Evolutionary conservation across 2,113 vertebrate genomes (phyloP).

Genomic region (Tyrannus savana): DNA sequence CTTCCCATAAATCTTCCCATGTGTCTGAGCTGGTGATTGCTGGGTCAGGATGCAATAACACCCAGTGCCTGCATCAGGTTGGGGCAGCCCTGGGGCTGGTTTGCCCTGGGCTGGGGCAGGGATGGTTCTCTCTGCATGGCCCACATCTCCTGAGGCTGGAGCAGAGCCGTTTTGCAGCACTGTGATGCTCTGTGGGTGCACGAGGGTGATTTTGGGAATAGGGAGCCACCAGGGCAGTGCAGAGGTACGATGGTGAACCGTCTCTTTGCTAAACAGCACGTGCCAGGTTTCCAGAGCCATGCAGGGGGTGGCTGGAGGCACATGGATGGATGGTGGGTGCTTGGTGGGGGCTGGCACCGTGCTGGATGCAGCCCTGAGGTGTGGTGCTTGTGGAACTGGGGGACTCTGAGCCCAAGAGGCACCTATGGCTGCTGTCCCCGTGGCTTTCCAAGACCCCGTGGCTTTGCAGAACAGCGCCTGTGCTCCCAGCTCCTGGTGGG

Average conservation of each 20-base stretch:
- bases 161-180: rapidly evolving
- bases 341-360: rapidly evolving
- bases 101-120: neutral
- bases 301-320: neutral
- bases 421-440: neutral
- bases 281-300: rapidly evolving
- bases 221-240: rapidly evolving
- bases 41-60: neutral
- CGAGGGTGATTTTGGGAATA: neutral
- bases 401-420: neutral
- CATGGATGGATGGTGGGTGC: rapidly evolving
- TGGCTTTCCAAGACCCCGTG: rapidly evolving
- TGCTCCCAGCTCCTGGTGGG: rapidly evolving
- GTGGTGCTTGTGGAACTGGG: neutral
- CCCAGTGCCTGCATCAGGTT: neutral
- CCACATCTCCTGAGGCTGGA: rapidly evolving
- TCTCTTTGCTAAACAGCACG: rapidly evolving
- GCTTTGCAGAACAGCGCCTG: neutral
- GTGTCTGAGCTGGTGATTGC: slow-evolving; percentile 8
- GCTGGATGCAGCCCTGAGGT: neutral
- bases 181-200: neutral
- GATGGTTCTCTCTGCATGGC: neutral
- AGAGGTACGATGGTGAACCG: rapidly evolving
- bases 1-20: slow-evolving; percentile 42
- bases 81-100: neutral